These are phyloP conservation scores for Coluber constrictor DNA, from an alignment of 2,797 vertebrate species.

Conservation along the genomic window DNA sequence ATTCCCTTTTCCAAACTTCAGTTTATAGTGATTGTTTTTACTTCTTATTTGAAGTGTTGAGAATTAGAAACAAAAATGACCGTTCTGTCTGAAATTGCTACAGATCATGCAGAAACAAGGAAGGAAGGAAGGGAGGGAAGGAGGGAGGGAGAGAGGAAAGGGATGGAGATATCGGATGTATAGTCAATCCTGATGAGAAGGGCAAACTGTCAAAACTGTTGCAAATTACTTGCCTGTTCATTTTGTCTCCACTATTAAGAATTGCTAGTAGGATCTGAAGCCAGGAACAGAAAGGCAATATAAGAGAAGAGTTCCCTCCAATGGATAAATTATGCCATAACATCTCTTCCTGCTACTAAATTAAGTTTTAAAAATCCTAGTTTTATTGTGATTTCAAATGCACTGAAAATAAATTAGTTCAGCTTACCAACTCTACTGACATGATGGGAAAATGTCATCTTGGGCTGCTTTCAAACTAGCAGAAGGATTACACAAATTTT, in stretches of 20 bases:
- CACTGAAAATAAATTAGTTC: neutral
- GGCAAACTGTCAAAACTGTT: neutral
- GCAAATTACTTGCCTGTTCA: neutral
- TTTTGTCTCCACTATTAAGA: neutral
- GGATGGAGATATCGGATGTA: neutral
- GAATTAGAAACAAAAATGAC: neutral
- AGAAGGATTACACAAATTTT: neutral
- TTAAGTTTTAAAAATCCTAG: neutral
- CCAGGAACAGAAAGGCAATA: neutral
- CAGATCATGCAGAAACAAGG: neutral
- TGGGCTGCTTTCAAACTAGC: neutral
- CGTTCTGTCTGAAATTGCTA: neutral
- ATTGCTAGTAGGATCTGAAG: neutral
- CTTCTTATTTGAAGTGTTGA: neutral
- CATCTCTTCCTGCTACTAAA: neutral
- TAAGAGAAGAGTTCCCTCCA: neutral
- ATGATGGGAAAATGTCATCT: neutral
- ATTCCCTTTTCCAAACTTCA: neutral
- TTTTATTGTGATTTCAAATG: neutral
- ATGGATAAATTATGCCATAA: neutral
- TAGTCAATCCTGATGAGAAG: neutral
- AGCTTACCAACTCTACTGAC: neutral
- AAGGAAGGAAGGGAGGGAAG: neutral
- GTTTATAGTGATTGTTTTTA: neutral
- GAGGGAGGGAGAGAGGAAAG: neutral